phyloP scores from a whole-genome alignment of 2,888 invertebrate genomes.

The Torymus auratus region DNA sequence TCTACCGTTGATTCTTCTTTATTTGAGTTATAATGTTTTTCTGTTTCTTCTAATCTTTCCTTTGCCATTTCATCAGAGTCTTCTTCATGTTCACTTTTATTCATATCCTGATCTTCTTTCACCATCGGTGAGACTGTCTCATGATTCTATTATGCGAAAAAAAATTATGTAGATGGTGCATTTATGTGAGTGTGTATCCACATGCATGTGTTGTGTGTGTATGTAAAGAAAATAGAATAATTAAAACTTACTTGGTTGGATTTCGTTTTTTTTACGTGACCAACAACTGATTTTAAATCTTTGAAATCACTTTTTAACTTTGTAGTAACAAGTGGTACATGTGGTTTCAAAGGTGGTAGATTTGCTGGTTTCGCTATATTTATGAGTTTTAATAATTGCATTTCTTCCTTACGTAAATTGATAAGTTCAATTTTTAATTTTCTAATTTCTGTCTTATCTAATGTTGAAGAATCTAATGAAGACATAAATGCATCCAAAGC shows the following conservation, averaged over 20 bases:
- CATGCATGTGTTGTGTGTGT: too few relatives aligned
- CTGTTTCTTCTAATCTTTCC: constrained; percentile 23
- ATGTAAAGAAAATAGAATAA: not conserved
- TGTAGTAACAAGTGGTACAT: constrained; percentile 53
- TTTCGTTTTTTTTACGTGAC: constrained; percentile 35
- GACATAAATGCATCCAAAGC: constrained; percentile 92
- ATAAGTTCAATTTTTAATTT: constrained; percentile 84
- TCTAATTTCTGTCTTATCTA: constrained; percentile 80
- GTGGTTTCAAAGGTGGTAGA: constrained; percentile 78
- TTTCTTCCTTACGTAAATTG: constrained; percentile 84
- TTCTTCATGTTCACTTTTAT: constrained; percentile 24
- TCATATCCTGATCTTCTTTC: constrained; percentile 19
- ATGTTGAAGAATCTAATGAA: constrained; percentile 78
- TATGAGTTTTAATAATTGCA: constrained; percentile 83
- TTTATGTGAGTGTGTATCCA: too few relatives aligned
- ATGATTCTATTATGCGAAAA: not conserved
- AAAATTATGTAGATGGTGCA: not conserved
- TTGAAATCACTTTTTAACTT: constrained; percentile 52
- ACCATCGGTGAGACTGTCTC: constrained; percentile 44
- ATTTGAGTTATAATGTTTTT: constrained; percentile 4
- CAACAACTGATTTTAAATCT: constrained; percentile 46
- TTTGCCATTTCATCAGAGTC: constrained; percentile 26
- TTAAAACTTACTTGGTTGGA: constrained; percentile 61
- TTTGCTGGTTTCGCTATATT: constrained; percentile 85
- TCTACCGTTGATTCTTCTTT: constrained; percentile 30